Base-by-base conservation (phyloP, 2,888 invertebrate genomes). In the Lymantria monacha region DNA sequence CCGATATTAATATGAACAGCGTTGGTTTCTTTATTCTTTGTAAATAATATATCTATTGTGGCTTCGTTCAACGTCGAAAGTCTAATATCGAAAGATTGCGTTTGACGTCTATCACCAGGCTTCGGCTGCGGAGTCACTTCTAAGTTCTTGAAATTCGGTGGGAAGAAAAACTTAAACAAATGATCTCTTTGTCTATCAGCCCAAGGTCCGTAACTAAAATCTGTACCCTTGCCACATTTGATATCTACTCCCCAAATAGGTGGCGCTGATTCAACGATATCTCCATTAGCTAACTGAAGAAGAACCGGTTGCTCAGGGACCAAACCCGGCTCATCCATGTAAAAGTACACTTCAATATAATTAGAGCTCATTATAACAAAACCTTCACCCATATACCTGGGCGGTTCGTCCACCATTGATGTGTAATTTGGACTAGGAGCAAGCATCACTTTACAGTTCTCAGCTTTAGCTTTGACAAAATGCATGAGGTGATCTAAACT, bases 191-290 rank as follows among this genome's bases (percentile, higher is more conserved):
- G 99, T 46, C 98, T 93, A 80, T 99, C 99, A 3, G 99, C 99
- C 99, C 99, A 99, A 0, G 99, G 99, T 0, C 99, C 99, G 77
- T 99, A 99, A 83, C 98, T 98, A 71, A 99, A 97, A 76, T 98
- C 97, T 2, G 97, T 97, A 60, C 97, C 98, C 86, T 98, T 98
- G 0, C 98, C 97, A 78, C 98, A 97, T 82, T 98, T 98, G 49
- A 98, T 96, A 80, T 98, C 98, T 11, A 98, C 95, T 7, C 98
- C 98, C 97, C 98, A 97, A 66, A 97, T 97, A 0, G 98, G 98
- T 9, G 97, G 97, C 49, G 97, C 96, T 3, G 97, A 96, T 79
- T 97, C 97, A 0, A 98, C 96, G 53, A 97, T 95, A 80, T 98
- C 98, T 0, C 98, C 98, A 84, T 98, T 98, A 0, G 97, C 97